A percentile compares a stretch with the other conserved stretches of the same genome.
Evolutionary conservation across 2,888 invertebrate species (phyloP).

Genomic region (Clivina fossor): DNA sequence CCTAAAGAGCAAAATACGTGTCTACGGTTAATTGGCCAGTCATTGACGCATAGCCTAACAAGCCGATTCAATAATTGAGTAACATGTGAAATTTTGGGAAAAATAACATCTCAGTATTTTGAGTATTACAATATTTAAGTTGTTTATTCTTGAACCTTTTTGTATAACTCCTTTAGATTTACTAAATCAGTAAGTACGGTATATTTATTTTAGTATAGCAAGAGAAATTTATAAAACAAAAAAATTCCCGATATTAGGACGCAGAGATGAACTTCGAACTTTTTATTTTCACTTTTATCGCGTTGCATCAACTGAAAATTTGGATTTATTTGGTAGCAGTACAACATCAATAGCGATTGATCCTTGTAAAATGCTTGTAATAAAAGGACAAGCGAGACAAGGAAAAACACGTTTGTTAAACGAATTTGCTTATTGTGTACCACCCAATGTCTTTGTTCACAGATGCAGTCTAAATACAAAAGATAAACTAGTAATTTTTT

Average conservation of each 20-base stretch:
- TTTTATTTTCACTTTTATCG: conserved; percentile 40
- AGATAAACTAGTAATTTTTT: conserved; percentile 49
- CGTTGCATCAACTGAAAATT: not conserved
- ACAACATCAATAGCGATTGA: conserved; percentile 12
- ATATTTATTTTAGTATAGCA: conserved; percentile 3
- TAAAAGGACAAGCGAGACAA: conserved; percentile 59
- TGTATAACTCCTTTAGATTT: too few relatives aligned
- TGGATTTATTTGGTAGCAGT: not conserved
- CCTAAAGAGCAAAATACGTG: too few relatives aligned
- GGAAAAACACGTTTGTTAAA: conserved; percentile 65
- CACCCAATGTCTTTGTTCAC: conserved; percentile 46
- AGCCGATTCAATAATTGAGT: too few relatives aligned
- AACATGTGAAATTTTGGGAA: too few relatives aligned
- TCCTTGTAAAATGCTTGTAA: conserved; percentile 46
- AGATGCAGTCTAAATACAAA: conserved; percentile 48
- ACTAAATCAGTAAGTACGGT: not conserved
- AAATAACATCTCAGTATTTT: too few relatives aligned
- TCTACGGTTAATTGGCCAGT: too few relatives aligned
- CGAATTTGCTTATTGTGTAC: conserved; percentile 51
- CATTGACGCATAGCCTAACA: too few relatives aligned
- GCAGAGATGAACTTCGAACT: conserved; percentile 49
- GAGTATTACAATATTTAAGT: too few relatives aligned
- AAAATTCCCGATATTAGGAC: conserved; percentile 40
- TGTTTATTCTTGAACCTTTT: too few relatives aligned
- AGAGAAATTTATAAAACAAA: conserved; percentile 7